Conservation (phyloP, 1,140 invertebrate genomes). For the Sogatella furcifera region DNA sequence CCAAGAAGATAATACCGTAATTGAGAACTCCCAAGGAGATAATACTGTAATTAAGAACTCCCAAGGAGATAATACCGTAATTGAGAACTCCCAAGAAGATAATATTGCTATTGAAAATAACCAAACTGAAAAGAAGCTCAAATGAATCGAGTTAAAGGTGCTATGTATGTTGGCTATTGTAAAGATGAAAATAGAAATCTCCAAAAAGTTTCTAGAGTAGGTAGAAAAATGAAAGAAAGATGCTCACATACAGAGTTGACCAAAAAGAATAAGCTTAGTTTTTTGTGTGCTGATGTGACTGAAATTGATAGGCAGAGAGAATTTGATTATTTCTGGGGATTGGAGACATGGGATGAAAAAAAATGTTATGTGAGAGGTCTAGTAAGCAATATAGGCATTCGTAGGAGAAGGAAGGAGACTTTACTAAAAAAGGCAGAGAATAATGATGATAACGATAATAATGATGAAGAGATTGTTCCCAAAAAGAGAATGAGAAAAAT, state of each 20-base stretch:
- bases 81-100: too few species aligned
- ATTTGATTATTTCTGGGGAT: neutral
- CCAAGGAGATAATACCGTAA: too few species aligned
- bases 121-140: too few species aligned
- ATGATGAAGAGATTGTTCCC: neutral
- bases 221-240: neutral
- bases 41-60: too few species aligned
- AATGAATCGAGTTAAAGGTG: neutral
- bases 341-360: neutral
- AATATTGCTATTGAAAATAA: too few species aligned
- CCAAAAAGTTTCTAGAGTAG: neutral
- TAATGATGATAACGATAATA: neutral
- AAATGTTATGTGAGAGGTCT: neutral
- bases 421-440: neutral
- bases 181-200: neutral
- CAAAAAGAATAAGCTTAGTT: neutral
- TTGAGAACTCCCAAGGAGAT: too few species aligned
- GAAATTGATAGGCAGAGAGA: neutral
- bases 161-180: neutral
- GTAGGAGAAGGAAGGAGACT: neutral
- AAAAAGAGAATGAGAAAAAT: neutral
- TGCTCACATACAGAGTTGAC: neutral
- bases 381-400: too few species aligned
- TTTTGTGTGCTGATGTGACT: neutral
- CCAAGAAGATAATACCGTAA: too few species aligned